Conservation (phyloP, 1,140 invertebrate species). For the Dolichoris vasculosae region DNA sequence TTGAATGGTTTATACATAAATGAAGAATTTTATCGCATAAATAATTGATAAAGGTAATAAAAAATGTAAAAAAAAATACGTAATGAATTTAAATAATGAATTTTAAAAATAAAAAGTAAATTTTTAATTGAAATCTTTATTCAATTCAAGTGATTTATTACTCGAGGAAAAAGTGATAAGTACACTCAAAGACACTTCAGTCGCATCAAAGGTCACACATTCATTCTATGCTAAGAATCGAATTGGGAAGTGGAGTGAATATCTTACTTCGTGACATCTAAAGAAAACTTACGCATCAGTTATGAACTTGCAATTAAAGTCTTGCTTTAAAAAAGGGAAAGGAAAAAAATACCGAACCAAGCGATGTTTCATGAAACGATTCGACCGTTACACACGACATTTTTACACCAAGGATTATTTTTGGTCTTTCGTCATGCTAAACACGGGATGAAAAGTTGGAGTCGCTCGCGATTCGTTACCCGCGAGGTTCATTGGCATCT, state of each 20-base stretch:
- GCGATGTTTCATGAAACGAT: not conserved
- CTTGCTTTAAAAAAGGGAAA: not conserved
- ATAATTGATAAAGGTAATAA: no score
- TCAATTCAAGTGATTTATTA: not conserved
- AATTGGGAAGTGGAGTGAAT: not conserved
- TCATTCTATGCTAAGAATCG: not conserved
- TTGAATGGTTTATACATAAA: no score
- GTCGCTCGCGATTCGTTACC: not conserved
- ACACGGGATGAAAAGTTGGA: not conserved
- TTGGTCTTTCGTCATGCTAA: not conserved
- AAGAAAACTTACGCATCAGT: not conserved
- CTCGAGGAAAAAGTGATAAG: not conserved
- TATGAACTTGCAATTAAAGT: not conserved
- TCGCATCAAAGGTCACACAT: not conserved
- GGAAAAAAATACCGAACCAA: not conserved
- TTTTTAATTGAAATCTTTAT: not conserved
- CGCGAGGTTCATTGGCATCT: constrained; percentile 26
- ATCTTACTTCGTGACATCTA: not conserved
- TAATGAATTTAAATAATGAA: not conserved
- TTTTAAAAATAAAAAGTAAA: no score
- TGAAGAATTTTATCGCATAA: no score
- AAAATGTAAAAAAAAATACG: no score
- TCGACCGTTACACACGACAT: not conserved
- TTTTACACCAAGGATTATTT: not conserved
- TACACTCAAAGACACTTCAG: not conserved